A percentile compares a stretch with the other conserved stretches of the same genome.
Evolutionary conservation across 2,797 vertebrate genomes (phyloP).

Genomic region (Gambelia wislizenii): DNA sequence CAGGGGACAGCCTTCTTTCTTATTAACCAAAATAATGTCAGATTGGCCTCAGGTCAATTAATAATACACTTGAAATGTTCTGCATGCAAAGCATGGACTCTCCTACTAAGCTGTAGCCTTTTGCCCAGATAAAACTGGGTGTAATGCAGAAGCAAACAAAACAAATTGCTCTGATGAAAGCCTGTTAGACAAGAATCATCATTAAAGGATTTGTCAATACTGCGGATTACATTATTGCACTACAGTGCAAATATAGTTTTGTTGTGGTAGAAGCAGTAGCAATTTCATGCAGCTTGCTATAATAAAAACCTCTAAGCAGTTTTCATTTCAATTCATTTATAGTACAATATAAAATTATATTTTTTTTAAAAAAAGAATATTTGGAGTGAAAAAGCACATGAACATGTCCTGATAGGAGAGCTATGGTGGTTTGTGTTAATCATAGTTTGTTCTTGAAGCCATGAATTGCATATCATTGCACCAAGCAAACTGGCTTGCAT

Average conservation of each 20-base stretch:
- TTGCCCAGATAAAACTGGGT: background rate
- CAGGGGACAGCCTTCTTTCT: background rate
- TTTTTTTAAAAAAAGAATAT: background rate
- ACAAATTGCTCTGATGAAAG: background rate
- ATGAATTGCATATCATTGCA: background rate
- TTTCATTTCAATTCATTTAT: too few species aligned
- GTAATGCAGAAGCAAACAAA: background rate
- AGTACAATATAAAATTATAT: background rate
- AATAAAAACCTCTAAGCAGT: too few species aligned
- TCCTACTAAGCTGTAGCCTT: background rate
- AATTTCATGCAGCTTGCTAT: too few species aligned
- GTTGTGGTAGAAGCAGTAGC: too few species aligned
- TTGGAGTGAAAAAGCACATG: background rate
- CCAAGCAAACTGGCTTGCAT: background rate
- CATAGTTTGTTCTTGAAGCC: background rate
- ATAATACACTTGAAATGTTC: background rate
- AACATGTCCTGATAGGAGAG: background rate
- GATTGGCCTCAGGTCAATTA: background rate
- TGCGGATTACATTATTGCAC: background rate
- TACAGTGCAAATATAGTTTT: background rate
- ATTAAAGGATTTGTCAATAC: background rate
- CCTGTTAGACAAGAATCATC: background rate
- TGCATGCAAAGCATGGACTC: background rate
- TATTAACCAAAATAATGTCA: background rate
- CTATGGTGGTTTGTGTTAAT: background rate